A percentile compares a stretch with the other conserved stretches of the same genome.
Evolutionary conservation across 2,113 vertebrate species (phyloP).

Genomic region (Gulo gulo): DNA sequence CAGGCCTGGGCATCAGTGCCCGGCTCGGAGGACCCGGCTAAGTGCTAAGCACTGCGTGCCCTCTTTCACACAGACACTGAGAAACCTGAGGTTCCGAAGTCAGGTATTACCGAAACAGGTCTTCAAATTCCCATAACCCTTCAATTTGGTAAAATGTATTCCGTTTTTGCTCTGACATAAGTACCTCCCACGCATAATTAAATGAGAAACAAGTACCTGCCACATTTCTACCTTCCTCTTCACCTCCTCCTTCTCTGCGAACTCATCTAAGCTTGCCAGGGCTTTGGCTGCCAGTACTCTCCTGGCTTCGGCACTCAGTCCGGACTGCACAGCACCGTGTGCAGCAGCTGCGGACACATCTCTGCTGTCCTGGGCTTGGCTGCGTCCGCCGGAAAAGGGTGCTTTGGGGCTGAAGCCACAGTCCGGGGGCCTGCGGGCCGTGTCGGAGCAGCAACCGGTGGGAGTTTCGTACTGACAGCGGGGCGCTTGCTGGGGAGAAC

Average conservation of each 20-base stretch:
- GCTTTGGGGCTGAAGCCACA: constrained; percentile 69
- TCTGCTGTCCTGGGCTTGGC: constrained; percentile 67
- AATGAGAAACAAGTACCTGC: constrained; percentile 89
- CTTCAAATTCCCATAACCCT: background rate
- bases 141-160: background rate
- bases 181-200: background rate
- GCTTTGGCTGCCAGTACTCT: constrained; percentile 90
- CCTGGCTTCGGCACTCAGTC: constrained; percentile 86
- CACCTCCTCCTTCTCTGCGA: constrained; percentile 84
- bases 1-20: background rate
- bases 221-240: constrained; percentile 88
- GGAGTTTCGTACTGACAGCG: background rate
- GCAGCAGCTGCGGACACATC: constrained; percentile 77
- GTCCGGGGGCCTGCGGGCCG: constrained; percentile 41
- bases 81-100: background rate
- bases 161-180: background rate
- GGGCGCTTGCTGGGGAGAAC: background rate
- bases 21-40: background rate
- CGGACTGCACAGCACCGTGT: constrained; percentile 82
- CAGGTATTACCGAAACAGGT: background rate
- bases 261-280: constrained; percentile 87
- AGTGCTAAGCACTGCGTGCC: background rate
- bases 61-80: background rate
- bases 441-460: constrained; percentile 51
- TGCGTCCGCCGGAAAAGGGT: constrained; percentile 57